Base-by-base conservation (phyloP, 1,140 invertebrate species). In the Spodoptera frugiperda region DNA sequence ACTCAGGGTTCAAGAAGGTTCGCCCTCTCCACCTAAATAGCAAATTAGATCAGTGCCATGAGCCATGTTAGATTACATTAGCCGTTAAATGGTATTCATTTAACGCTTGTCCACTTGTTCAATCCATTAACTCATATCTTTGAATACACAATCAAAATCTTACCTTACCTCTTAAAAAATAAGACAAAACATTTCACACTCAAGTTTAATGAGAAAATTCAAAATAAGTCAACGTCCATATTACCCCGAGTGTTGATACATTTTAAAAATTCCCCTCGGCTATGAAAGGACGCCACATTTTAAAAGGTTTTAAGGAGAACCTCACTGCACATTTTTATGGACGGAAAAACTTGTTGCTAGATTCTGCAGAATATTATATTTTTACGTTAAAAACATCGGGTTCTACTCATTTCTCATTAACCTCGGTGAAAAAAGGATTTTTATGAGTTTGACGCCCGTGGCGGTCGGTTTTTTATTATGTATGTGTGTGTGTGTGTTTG, bases 281-380 rank as follows among this genome's bases (percentile, higher is more conserved):
- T 30, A 57, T 57, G 21, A 57, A 57, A 25, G 54, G 25, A 57
- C 54, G 54, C 54, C 54, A 57, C 54, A 30, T 57, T 57, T 57
- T 14, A 57, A 57, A 30, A 57, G 54, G 54, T 14, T 57, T 57
- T 57, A 30, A 55, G 14, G 54, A 30, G 21, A 30, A 30, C 11
- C 21, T 57, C 54, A 21, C 6, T 30, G 54, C 54, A 57, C 54
- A 57, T 57, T 57, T 30, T 30, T 30, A 57, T 57, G 54, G 54
- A 57, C 21, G 54, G 11, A 57, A 57, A 57, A 57, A 57, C 54
- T 57, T 57, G 54, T 57, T 57, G 54, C 54, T 57, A 25, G 21
- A 30, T 57, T 57, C 25, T 57, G 54, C 54, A 57, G 54, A 57
- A 30, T 57, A 57, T 57, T 21, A 57, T 57, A 57, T 57, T 57